phyloP scores from a whole-genome alignment of 2,888 invertebrate genomes.

The Aplocera efformata region DNA sequence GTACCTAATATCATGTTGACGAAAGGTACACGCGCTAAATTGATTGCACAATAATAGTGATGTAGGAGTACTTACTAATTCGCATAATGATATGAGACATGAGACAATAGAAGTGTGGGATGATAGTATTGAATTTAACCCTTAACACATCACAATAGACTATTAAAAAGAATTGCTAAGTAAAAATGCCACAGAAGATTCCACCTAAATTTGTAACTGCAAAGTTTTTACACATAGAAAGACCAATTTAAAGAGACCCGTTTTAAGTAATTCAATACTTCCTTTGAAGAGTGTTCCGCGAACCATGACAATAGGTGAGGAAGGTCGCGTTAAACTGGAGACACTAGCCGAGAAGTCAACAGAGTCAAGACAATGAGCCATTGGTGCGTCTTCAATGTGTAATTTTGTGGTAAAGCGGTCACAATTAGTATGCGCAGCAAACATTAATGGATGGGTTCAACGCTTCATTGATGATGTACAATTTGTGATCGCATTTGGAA shows the following conservation, averaged over 20 bases:
- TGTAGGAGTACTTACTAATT: conserved; percentile 44
- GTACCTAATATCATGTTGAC: conserved; percentile 18
- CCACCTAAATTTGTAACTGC: conserved; percentile 30
- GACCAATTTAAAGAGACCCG: conserved; percentile 31
- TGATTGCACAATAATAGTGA: conserved; percentile 39
- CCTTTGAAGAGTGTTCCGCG: conserved; percentile 26
- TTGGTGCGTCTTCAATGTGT: conserved; percentile 35
- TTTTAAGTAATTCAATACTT: conserved; percentile 33
- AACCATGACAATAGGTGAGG: conserved; percentile 32
- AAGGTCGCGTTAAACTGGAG: conserved; percentile 39
- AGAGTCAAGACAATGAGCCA: conserved; percentile 46
- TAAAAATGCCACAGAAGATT: conserved; percentile 33
- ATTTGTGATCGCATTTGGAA: not conserved
- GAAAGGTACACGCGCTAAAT: conserved; percentile 32
- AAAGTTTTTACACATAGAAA: conserved; percentile 30
- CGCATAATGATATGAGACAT: conserved; percentile 24
- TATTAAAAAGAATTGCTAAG: conserved; percentile 34
- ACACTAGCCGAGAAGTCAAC: conserved; percentile 36
- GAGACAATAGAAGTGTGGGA: conserved; percentile 63
- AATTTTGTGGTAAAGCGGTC: conserved; percentile 30
- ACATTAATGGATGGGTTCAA: conserved; percentile 19
- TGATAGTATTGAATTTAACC: conserved; percentile 42
- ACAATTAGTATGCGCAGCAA: conserved; percentile 23
- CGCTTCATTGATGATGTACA: conserved; percentile 4
- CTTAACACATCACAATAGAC: conserved; percentile 42